Conservation (phyloP, 2,888 invertebrate genomes). For the Apodemia zela region DNA sequence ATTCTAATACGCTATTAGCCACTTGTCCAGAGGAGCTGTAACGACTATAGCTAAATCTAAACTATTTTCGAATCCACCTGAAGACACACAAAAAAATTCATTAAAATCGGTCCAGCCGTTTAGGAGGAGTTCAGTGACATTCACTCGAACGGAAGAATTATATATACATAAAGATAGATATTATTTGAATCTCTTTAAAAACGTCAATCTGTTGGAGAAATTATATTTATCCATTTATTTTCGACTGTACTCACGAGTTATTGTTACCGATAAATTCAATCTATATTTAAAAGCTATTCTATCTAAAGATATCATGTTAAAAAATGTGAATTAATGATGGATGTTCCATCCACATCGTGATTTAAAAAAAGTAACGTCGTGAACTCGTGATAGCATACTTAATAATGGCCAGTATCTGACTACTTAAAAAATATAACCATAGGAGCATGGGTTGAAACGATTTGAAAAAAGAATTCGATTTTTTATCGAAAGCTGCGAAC, state of each 20-base stretch:
- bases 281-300: conserved; percentile 13
- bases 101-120: too few relatives aligned
- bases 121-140: too few relatives aligned
- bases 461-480: conserved; percentile 45
- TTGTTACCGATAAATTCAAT: conserved; percentile 7
- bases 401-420: conserved; percentile 75
- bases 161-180: too few relatives aligned
- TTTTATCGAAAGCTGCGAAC: conserved; percentile 76
- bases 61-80: too few relatives aligned
- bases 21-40: too few relatives aligned
- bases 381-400: conserved; percentile 62
- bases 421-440: conserved; percentile 62
- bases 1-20: too few relatives aligned
- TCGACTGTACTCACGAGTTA: conserved; percentile 5
- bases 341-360: conserved; percentile 71
- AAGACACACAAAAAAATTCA: too few relatives aligned
- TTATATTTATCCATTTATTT: not conserved
- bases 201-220: too few relatives aligned
- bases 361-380: conserved; percentile 62
- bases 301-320: conserved; percentile 9
- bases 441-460: conserved; percentile 17
- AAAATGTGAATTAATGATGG: conserved; percentile 52
- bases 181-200: too few relatives aligned
- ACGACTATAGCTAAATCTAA: too few relatives aligned
- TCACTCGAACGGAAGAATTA: too few relatives aligned